Evolutionary conservation across 2,888 invertebrate species (phyloP), one percentile per base, ranked within the genome.

Genomic region (Gymnosoma rotundatum): DNA sequence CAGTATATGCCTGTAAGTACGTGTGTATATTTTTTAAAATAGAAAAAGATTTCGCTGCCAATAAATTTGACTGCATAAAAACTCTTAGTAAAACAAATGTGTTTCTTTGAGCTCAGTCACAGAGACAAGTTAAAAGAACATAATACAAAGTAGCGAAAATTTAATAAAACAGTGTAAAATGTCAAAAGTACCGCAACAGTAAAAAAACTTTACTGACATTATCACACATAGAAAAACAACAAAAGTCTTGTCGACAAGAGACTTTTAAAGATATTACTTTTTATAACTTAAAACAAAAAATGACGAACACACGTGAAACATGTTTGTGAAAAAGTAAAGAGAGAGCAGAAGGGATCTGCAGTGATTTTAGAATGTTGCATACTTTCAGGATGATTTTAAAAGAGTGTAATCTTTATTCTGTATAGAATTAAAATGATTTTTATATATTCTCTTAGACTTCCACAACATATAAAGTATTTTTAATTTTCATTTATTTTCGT

Each of bases 101-200:
- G 45, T 64, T 64, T 16, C 45, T 64, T 45, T 38, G 21, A 32
- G 36, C 58, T 56, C 6, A 60, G 60, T 67, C 38, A 38, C 1
- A 36, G 25, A 56, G 25, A 45, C 21, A 50, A 42, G 32, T 38
- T 42, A 16, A 20, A 69, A n/a, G 61, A 54, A n/a, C 25, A 48
- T 3, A 9, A 60, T n/a, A 45, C 16, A 75, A 74, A 69, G 42
- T 64, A 54, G 38, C 56, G 63, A 81, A 74, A 63, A 75, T 81
- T 81, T 63, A 75, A 81, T 81, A 74, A 81, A 80, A 75, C 63
- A 36, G 67, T 69, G 74, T 69, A 81, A 81, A 69, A 75, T 69
- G 74, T 69, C 67, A 75, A 75, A 80, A 80, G 52, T 60, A 75
- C 74, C 63, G 67, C 74, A 75, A 69, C 56, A 48, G 18, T 48